Base-by-base conservation (phyloP, 1,140 invertebrate species). In the Leptoteleia sp. region DNA sequence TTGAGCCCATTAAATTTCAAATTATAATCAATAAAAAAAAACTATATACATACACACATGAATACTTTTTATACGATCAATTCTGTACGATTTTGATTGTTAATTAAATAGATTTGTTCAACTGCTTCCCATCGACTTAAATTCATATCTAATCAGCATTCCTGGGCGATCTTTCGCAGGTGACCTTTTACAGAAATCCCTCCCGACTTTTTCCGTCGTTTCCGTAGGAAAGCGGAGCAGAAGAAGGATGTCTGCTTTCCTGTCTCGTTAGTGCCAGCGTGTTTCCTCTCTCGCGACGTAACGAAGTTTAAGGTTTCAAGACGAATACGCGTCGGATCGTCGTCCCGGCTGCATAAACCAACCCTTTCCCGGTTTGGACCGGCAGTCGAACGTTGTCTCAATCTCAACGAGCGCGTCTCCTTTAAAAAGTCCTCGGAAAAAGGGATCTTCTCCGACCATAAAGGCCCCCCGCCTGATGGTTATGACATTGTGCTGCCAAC, bases 281-380 rank as follows among this genome's bases (percentile, higher is more conserved):
- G 64, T 61, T 71, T 75, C 35, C 65, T 77, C 59, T 64, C n/a
- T 71, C 59, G 37, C 73, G 65, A 71, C 70, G 33, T 81, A 77
- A 78, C 79, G 38, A 75, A 81, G 79, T 81, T 80, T 77, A 77
- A 71, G 65, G 65, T 75, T 81, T 78, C 75, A 65, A 64, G 64
- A 65, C 50, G 70, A 70, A 73, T 73, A 67, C 76, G 47, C 64
- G 42, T 50, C 25, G 55, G 55, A 71, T 75, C 59, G 42, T 65
- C 42, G 22, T 72, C 11, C 37, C 38, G 50, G 22, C 43, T 50
- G 68, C 68, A 64, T 70, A 79, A 79, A 68, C 76, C 68, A 64
- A 72, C 43, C 75, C 65, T 65, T 65, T 71, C 27, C 6, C 8
- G 15, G n/a, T n/a, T 19, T 7, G 1, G 13, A 3, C 45, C 11